phyloP scores from a whole-genome alignment of 2,888 invertebrate species.

The Eupithecia inturbata region DNA sequence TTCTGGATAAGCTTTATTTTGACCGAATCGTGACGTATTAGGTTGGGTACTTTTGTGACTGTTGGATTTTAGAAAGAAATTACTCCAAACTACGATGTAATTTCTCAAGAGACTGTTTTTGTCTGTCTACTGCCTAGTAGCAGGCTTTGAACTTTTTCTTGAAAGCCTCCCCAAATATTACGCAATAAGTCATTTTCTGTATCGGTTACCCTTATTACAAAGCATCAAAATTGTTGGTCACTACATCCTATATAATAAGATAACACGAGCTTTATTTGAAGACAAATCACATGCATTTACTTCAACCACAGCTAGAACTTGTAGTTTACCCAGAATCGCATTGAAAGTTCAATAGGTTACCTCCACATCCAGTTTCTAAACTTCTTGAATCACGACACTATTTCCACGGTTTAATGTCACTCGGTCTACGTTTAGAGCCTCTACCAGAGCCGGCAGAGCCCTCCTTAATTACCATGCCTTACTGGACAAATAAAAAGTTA shows the following conservation, averaged over 20 bases:
- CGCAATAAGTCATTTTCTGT: background rate
- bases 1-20: slow-evolving; percentile 54
- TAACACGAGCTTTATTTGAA: background rate
- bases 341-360: slow-evolving; percentile 36
- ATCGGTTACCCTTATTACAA: background rate
- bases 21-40: slow-evolving; percentile 22
- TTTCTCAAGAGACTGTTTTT: background rate
- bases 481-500: slow-evolving; percentile 65
- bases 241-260: background rate
- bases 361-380: slow-evolving; percentile 52
- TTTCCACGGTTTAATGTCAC: slow-evolving; percentile 61
- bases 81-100: background rate
- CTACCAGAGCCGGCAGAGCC: slow-evolving; percentile 58
- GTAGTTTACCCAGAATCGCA: slow-evolving; percentile 21
- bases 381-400: slow-evolving; percentile 52
- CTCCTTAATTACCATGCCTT: slow-evolving; percentile 73
- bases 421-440: slow-evolving; percentile 60
- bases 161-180: background rate
- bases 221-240: background rate
- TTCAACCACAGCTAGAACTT: background rate
- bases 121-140: background rate
- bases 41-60: slow-evolving; percentile 16
- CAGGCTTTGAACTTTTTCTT: background rate
- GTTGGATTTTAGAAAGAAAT: slow-evolving; percentile 3
- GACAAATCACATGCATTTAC: background rate